Evolutionary conservation across 2,888 invertebrate genomes (phyloP), one percentile per base, ranked within the genome.

Genomic region (Timandra comae): DNA sequence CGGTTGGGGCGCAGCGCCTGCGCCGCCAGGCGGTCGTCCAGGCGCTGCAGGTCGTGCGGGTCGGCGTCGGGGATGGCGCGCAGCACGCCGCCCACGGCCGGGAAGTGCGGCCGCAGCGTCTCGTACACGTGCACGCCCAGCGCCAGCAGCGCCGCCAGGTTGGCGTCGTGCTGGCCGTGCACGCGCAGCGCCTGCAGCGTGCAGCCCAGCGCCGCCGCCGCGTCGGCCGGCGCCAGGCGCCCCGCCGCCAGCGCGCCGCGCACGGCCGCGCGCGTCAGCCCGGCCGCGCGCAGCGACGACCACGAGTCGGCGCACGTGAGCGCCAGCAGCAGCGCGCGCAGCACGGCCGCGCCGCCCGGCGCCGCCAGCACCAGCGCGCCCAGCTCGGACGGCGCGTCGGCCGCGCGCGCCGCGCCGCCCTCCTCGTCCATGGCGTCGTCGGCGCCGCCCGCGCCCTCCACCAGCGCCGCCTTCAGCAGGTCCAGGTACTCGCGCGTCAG

Each of bases 131-230:
- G 93, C 1, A 95, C 91, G 3, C 94, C 95, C 12, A 96, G 86
- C 3, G 91, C 91, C 3, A 96, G 87, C 26, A 96, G 75, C 1
- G 91, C 89, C 7, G 95, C 93, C 67, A 94, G 95, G 81, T 94
- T 94, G 7, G 93, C 91, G 56, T 97, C 97, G 67, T 97, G 96
- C 63, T 96, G 94, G 0, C 97, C 97, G 63, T 97, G 95, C 41
- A 92, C 82, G 45, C 95, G 92, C 41, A 97, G 86, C 28, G 95
- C 96, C 48, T 90, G 90, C 38, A 95, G 82, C 45, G 95, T 90
- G 1, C 93, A 91, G 0, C 91, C 90, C 73, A 96, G 91, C 27
- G 95, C 91, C 52, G 93, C 71, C 56, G 45, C 38, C n/a, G 82
- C 84, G 52, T 78, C 81, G 25, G 38, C 53, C 5, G 68, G 64